A percentile compares a stretch with the other conserved stretches of the same genome.
phyloP scores from a whole-genome alignment of 2,888 invertebrate genomes.

The Ophion slaviceki region DNA sequence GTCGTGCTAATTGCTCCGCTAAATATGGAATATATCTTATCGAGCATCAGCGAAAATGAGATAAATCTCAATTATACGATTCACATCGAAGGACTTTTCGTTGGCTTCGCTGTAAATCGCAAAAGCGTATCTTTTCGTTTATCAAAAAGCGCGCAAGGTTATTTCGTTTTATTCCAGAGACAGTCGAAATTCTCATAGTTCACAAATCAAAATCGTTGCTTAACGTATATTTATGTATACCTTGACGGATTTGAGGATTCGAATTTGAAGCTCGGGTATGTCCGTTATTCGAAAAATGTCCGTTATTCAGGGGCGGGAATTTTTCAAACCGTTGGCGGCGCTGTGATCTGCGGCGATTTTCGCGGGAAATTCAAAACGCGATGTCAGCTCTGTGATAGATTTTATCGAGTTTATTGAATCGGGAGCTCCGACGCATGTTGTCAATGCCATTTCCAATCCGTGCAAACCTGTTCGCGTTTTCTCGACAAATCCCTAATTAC shows the following conservation, averaged over 20 bases:
- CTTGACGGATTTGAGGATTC: background rate
- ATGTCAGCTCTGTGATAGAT: background rate
- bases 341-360: background rate
- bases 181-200: background rate
- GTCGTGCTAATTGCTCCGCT: background rate
- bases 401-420: background rate
- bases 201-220: background rate
- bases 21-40: constrained; percentile 41
- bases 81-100: constrained; percentile 11
- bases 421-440: background rate
- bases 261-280: background rate
- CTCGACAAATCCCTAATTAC: constrained; percentile 2
- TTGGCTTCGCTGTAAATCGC: background rate
- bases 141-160: background rate
- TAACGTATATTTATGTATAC: background rate
- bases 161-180: background rate
- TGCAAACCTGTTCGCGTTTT: constrained; percentile 18
- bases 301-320: background rate
- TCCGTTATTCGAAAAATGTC: background rate
- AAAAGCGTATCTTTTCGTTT: background rate
- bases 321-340: background rate
- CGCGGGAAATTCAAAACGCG: background rate
- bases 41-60: constrained; percentile 10
- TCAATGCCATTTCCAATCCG: background rate
- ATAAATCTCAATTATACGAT: constrained; percentile 31